A percentile compares a stretch with the other conserved stretches of the same genome.
These are phyloP conservation scores for Pipistrellus pipistrellus DNA, from an alignment of 2,797 vertebrate genomes.

Conservation along the genomic window DNA sequence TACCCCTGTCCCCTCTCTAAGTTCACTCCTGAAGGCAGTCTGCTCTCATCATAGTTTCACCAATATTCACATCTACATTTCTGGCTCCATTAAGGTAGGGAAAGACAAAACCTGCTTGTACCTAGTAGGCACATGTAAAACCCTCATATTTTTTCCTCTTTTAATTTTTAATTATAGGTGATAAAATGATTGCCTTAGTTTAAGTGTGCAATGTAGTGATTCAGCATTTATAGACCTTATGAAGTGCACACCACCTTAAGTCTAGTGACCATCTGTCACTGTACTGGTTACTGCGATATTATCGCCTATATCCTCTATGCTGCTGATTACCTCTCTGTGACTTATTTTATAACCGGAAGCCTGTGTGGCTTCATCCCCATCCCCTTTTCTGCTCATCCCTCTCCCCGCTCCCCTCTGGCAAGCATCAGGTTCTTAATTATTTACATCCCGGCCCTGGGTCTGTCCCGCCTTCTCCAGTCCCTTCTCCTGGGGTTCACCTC, in stretches of 20 bases:
- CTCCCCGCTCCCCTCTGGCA: neutral
- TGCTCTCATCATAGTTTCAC: neutral
- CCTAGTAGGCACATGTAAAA: neutral
- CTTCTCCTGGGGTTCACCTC: neutral
- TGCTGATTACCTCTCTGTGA: too few relatives aligned
- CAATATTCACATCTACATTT: neutral
- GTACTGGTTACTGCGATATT: rapidly evolving
- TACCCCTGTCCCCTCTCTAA: neutral
- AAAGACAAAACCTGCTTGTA: neutral
- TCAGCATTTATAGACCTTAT: too few relatives aligned
- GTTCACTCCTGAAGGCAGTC: neutral
- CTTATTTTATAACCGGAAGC: neutral
- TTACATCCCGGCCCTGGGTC: neutral
- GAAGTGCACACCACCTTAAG: neutral
- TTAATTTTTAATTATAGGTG: neutral
- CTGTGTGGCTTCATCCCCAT: neutral
- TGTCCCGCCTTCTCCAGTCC: neutral
- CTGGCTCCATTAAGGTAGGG: neutral
- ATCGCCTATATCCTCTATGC: neutral
- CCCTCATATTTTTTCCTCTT: neutral
- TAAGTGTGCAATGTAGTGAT: neutral
- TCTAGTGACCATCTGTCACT: neutral
- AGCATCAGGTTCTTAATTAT: neutral
- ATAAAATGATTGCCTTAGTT: neutral
- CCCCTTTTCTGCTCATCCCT: neutral